Percentiles rank a stretch among this genome's conserved stretches.
These are phyloP conservation scores for Myotis yumanensis DNA, from an alignment of 2,113 vertebrate genomes.

Conservation along the genomic window DNA sequence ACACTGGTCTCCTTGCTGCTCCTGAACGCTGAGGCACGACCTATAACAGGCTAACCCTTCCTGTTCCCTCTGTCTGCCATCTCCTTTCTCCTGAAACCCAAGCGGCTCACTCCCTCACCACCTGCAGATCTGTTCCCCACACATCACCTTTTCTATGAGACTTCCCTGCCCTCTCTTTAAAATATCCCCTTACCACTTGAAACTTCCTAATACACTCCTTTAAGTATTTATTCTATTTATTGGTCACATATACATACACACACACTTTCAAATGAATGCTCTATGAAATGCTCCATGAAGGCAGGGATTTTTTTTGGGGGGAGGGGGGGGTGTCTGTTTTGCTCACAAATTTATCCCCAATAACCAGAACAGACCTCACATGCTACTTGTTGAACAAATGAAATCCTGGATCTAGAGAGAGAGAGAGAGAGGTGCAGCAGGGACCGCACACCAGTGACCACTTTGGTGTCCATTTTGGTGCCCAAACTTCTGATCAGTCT, in stretches of 20 bases:
- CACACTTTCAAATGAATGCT: background rate
- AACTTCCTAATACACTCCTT: background rate
- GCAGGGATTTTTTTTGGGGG: background rate
- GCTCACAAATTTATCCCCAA: background rate
- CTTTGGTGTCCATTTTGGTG: background rate
- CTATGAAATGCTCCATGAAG: background rate
- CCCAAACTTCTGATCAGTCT: background rate
- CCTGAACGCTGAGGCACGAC: background rate
- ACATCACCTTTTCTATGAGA: background rate
- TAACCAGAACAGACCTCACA: background rate
- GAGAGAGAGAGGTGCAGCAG: background rate
- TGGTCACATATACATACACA: background rate
- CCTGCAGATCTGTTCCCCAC: background rate
- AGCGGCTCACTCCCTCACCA: background rate
- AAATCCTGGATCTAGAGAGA: background rate
- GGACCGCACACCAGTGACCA: background rate
- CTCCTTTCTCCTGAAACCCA: background rate
- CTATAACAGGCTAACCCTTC: fast-evolving
- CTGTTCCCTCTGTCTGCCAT: background rate
- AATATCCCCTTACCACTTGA: background rate
- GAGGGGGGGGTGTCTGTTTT: background rate
- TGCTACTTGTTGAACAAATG: background rate
- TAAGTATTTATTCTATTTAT: background rate
- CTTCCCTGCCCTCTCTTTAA: background rate
- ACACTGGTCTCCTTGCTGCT: background rate